Evolutionary conservation across 2,113 vertebrate genomes (phyloP), one percentile per base, ranked within the genome.

Genomic region (Aptenodytes patagonicus): DNA sequence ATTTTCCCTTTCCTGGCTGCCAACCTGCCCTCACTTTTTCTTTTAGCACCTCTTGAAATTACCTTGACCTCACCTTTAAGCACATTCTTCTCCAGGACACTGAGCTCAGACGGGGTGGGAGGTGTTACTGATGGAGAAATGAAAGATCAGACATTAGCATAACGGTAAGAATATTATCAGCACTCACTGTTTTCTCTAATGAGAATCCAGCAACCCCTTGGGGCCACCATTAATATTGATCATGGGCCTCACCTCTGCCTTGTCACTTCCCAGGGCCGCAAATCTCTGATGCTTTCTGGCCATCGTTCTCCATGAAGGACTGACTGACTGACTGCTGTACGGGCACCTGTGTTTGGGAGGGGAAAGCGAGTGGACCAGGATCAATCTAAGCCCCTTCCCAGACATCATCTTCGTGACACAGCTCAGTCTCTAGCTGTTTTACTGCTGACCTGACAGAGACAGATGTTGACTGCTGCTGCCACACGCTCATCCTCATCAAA

Each of bases 1-100:
- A 95, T 97, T 97, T 97, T 83, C 80, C 70, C 57, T 83, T 87
- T 90, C 42, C 81, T 90, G 90, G 57, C 83, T 96, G 80, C 68
- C 64, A 93, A 62, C 47, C 69, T 91, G 55, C 75, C 72, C 75
- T 85, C 2, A 0, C 70, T 82, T 95, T 90, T 93, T 84, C 79
- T 90, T 96, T 80, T 76, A 93, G 20, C 51, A 83, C 82, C 42
- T 84, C 91, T 94, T 68, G 40, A 93, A 95, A 95, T 88, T 92
- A 94, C 75, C 80, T 94, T 76, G 92, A 84, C 92, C 86, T 97
- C 90, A 80, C 81, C 58, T 95, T 94, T 85, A 87, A 62, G 47
- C 83, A 71, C 3, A 34, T 20, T 65, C 46, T 92, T 92, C 65
- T 89, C 46, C 58, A 91, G 91, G 79, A 81, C 58, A 78, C 46